Evolutionary conservation across 1,140 invertebrate genomes (phyloP).

Genomic region (Pseudomyrmex pallidus): DNA sequence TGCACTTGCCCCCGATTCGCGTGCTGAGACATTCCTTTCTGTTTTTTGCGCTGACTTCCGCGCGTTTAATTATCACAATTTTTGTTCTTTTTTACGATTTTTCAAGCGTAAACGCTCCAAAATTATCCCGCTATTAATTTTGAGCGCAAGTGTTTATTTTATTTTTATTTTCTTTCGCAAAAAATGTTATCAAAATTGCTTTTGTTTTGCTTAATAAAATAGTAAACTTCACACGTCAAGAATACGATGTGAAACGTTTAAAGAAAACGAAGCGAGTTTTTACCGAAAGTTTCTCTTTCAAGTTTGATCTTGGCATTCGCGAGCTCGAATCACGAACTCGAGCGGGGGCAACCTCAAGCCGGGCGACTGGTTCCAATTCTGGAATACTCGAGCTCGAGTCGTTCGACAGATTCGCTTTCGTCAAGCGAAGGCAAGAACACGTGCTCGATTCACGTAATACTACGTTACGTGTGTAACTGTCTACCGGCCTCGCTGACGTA

Average conservation of each 20-base stretch:
- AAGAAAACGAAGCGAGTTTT: neutral
- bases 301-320: neutral
- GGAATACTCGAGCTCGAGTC: neutral
- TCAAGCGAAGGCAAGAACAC: constrained; percentile 38
- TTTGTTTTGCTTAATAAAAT: too few relatives aligned
- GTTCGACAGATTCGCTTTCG: constrained; percentile 57
- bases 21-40: neutral
- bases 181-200: too few relatives aligned
- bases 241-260: too few relatives aligned
- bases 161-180: too few relatives aligned
- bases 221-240: too few relatives aligned
- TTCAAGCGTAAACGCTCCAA: neutral
- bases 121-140: too few relatives aligned
- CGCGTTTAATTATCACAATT: constrained; percentile 5
- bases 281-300: neutral
- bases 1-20: constrained; percentile 31
- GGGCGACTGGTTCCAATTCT: constrained; percentile 22
- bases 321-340: neutral
- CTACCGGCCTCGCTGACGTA: constrained; percentile 61
- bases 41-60: neutral
- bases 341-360: neutral
- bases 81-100: neutral
- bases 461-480: constrained; percentile 63
- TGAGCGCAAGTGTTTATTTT: too few relatives aligned
- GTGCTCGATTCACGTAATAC: constrained; percentile 45